phyloP scores from a whole-genome alignment of 2,888 invertebrate species.

The Plagiodera versicolora region DNA sequence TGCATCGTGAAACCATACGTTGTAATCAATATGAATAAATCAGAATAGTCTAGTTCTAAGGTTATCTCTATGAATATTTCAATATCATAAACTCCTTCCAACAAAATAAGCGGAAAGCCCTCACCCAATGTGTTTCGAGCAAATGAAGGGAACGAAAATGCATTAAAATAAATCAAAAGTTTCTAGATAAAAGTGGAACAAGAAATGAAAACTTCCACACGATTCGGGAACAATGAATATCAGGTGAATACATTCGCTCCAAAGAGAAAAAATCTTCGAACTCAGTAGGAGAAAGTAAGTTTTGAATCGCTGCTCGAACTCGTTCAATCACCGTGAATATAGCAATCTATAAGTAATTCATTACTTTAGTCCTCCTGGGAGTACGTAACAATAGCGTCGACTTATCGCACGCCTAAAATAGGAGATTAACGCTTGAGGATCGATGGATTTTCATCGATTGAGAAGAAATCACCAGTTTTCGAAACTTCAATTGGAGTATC shows the following conservation, averaged over 20 bases:
- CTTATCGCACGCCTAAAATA: background rate
- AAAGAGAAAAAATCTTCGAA: background rate
- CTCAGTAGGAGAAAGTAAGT: constrained; percentile 9
- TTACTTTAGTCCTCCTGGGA: constrained; percentile 13
- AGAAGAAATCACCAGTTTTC: too few species aligned
- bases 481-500: too few species aligned
- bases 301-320: constrained; percentile 11
- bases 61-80: background rate
- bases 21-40: too few species aligned
- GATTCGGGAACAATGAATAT: background rate
- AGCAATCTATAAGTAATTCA: constrained; percentile 19
- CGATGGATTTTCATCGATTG: background rate
- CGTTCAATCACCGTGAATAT: constrained; percentile 7
- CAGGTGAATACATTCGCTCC: background rate
- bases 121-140: background rate
- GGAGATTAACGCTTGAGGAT: background rate
- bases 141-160: background rate
- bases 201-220: background rate
- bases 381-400: constrained; percentile 16
- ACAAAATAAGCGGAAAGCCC: background rate
- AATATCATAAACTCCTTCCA: background rate
- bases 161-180: background rate
- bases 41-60: too few species aligned
- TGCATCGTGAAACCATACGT: too few species aligned
- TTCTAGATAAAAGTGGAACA: background rate